Percentiles rank a stretch among this genome's conserved stretches.
These are phyloP conservation scores for Spodoptera exigua DNA, from an alignment of 2,888 invertebrate species.

Conservation along the genomic window DNA sequence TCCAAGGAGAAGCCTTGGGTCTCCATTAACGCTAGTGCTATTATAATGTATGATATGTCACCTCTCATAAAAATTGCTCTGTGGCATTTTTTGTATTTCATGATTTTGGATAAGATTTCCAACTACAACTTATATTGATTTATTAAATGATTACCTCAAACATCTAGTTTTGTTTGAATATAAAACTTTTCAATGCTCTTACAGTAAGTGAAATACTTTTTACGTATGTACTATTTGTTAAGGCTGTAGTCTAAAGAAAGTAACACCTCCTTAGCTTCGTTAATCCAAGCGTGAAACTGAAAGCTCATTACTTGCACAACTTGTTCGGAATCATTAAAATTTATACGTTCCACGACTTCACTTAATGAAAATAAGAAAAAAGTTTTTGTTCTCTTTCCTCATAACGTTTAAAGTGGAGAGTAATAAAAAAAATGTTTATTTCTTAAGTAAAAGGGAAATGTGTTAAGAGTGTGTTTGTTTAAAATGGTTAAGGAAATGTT, in stretches of 20 bases:
- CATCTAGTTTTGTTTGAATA: too few relatives aligned
- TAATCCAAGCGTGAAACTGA: slow-evolving; percentile 61
- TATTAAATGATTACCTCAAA: too few relatives aligned
- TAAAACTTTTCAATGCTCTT: too few relatives aligned
- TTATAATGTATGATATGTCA: too few relatives aligned
- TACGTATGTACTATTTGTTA: background rate
- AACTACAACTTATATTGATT: too few relatives aligned
- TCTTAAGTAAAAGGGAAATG: slow-evolving; percentile 30
- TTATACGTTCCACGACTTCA: slow-evolving; percentile 77
- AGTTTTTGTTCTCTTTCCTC: slow-evolving; percentile 58
- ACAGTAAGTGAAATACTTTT: too few relatives aligned
- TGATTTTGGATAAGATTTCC: too few relatives aligned
- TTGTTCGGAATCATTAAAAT: slow-evolving; percentile 82
- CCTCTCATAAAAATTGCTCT: too few relatives aligned
- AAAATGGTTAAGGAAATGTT: too few relatives aligned
- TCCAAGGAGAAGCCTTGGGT: too few relatives aligned
- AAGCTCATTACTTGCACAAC: slow-evolving; percentile 78
- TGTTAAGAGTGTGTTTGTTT: slow-evolving; percentile 29
- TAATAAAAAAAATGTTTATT: slow-evolving; percentile 46
- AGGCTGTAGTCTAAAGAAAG: background rate
- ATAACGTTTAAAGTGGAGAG: slow-evolving; percentile 57
- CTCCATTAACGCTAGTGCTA: too few relatives aligned
- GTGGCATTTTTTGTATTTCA: too few relatives aligned
- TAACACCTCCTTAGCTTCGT: slow-evolving; percentile 42
- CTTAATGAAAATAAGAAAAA: slow-evolving; percentile 76